phyloP scores from a whole-genome alignment of 2,888 invertebrate species.

The Callyntrura guangdongensis region DNA sequence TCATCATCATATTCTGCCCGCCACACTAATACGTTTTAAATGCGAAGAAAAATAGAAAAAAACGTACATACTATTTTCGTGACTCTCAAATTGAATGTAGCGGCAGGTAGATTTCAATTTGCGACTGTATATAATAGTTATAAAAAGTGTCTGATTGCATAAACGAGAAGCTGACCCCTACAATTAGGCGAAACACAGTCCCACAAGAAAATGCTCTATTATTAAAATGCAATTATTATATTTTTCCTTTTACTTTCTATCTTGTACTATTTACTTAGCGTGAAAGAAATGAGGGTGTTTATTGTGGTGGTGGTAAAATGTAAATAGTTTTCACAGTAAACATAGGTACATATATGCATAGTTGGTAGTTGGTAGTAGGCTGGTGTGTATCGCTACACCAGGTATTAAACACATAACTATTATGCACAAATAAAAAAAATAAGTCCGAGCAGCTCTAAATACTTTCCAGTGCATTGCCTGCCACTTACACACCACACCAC shows the following conservation, averaged over 20 bases:
- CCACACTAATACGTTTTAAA: slow-evolving; percentile 47
- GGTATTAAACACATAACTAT: background rate
- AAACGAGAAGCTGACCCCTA: slow-evolving; percentile 47
- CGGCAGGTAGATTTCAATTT: slow-evolving; percentile 44
- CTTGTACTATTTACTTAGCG: slow-evolving; percentile 25
- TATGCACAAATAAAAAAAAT: background rate
- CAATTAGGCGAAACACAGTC: slow-evolving; percentile 48
- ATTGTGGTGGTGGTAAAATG: slow-evolving; percentile 16
- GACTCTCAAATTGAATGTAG: slow-evolving; percentile 47
- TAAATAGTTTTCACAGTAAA: slow-evolving; percentile 30
- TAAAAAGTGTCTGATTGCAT: slow-evolving; percentile 50
- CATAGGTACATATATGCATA: background rate
- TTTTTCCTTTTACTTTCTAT: slow-evolving; percentile 7
- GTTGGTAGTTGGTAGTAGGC: no score
- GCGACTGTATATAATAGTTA: background rate
- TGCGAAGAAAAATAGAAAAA: slow-evolving; percentile 40
- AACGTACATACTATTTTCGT: slow-evolving; percentile 34
- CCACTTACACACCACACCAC: background rate
- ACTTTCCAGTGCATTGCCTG: background rate
- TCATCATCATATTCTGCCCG: slow-evolving; percentile 5
- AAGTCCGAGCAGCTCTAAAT: background rate
- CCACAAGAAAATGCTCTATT: slow-evolving; percentile 30
- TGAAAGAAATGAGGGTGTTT: slow-evolving; percentile 9
- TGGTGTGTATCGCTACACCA: no score
- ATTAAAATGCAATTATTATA: slow-evolving; percentile 47